Conservation (phyloP, 1,140 invertebrate genomes). For the Neodiprion pinetum region DNA sequence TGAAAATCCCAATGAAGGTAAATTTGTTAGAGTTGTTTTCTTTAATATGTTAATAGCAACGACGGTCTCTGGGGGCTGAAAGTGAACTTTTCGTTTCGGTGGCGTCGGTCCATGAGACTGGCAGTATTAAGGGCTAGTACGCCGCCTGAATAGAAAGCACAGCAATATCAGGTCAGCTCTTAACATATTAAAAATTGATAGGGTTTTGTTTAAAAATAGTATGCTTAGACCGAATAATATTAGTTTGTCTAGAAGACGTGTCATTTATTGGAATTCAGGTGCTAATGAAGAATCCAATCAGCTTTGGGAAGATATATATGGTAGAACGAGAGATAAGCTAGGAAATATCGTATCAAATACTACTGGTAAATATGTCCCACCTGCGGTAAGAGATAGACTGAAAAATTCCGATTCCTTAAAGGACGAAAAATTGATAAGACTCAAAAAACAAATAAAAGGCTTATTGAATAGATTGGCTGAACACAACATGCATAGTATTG, state of each 20-base stretch:
- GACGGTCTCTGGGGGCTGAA: neutral
- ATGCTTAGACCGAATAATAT: too few species aligned
- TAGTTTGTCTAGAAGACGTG: too few species aligned
- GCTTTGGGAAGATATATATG: slow-evolving; percentile 94
- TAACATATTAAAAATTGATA: slow-evolving; percentile 34
- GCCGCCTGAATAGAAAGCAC: too few species aligned
- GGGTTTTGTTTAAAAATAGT: too few species aligned
- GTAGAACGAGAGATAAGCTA: slow-evolving; percentile 78
- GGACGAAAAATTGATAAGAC: slow-evolving; percentile 66
- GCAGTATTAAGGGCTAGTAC: too few species aligned
- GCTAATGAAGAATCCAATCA: slow-evolving; percentile 25
- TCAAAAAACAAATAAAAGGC: slow-evolving; percentile 86
- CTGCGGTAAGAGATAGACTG: slow-evolving; percentile 71
- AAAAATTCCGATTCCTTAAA: slow-evolving; percentile 61
- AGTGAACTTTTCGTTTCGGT: neutral
- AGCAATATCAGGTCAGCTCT: too few species aligned
- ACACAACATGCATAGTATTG: slow-evolving; percentile 85
- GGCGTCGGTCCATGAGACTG: too few species aligned
- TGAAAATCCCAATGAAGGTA: slow-evolving; percentile 29
- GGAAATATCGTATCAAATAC: slow-evolving; percentile 75
- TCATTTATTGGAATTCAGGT: slow-evolving; percentile 25
- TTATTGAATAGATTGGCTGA: slow-evolving; percentile 88
- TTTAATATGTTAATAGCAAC: neutral
- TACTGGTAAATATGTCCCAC: slow-evolving; percentile 80
- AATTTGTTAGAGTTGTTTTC: slow-evolving; percentile 29